Evolutionary conservation across 2,888 invertebrate species (phyloP).

Genomic region (Liopterus haemorrhoidalis): DNA sequence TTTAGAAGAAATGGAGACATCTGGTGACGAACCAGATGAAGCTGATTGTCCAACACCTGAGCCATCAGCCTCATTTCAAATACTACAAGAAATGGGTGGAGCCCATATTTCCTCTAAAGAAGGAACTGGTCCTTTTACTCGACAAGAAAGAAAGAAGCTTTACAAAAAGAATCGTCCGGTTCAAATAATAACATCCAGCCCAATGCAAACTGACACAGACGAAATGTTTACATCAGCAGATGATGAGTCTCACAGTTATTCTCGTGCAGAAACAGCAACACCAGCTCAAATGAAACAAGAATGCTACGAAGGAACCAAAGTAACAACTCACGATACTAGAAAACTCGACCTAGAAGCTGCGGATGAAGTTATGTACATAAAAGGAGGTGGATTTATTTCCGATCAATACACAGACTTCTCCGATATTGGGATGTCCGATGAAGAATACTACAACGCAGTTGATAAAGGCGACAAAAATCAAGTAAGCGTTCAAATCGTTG

Average conservation of each 20-base stretch:
- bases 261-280: conserved; percentile 39
- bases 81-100: conserved; percentile 36
- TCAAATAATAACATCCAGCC: conserved; percentile 26
- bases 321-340: conserved; percentile 45
- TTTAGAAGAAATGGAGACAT: conserved; percentile 43
- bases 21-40: conserved; percentile 41
- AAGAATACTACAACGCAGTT: conserved; percentile 24
- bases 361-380: conserved; percentile 49
- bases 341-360: conserved; percentile 45
- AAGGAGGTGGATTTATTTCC: conserved; percentile 44
- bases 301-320: conserved; percentile 44
- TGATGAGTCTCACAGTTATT: conserved; percentile 39
- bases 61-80: conserved; percentile 35
- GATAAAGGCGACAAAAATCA: conserved; percentile 6
- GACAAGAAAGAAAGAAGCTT: conserved; percentile 24
- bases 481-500: background rate
- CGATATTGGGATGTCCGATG: conserved; percentile 45
- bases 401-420: conserved; percentile 52
- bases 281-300: conserved; percentile 44
- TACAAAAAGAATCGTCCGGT: conserved; percentile 24
- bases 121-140: conserved; percentile 37
- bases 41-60: conserved; percentile 24
- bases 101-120: conserved; percentile 39
- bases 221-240: conserved; percentile 44
- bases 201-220: conserved; percentile 28